Evolutionary conservation across 2,888 invertebrate genomes (phyloP), one percentile per base, ranked within the genome.

Genomic region (Aporophyla lueneburgensis): DNA sequence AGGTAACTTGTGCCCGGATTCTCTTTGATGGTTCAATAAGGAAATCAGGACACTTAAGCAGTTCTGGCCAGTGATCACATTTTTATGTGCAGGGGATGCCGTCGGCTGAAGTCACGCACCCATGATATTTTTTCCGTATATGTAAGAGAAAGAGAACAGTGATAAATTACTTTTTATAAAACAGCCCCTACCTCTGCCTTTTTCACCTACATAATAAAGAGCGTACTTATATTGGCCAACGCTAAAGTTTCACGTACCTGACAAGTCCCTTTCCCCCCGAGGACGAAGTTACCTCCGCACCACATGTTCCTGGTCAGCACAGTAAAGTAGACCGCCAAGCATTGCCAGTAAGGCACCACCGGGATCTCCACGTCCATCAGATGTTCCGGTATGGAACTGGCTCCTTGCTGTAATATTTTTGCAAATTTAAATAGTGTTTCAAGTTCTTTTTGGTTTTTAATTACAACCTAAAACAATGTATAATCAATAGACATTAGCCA

Each of bases 241-340:
- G 27, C 27, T 27, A 33, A 59, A 59, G 10, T 33, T 19, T 9
- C 27, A 33, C n/a, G 9, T 16, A 67, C 67, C 94, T 96, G 96
- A 67, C 96, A 96, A 69, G 96, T 96, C 0, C 95, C 93, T 80
- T 95, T 84, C 0, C 95, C 94, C 1, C 96, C 96, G 0, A 96
- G 70, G 74, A 93, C 89, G 89, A 94, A 96, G 80, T 95, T 95
- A 0, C 96, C 96, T 3, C 91, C 95, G 40, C 96, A 96, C 88
- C 93, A 93, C 94, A 94, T 93, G 58, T 96, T 96, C 14, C 83
- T 84, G 0, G 96, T 96, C 16, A 95, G 81, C 0, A 94, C 90
- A 0, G 87, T 83, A 0, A 86, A 67, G 83, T 96, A 96, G 0
- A 87, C 89, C 0, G 92, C 40, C 1, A 56, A 66, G 67, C 96